Evolutionary conservation across 1,140 invertebrate genomes (phyloP).

Genomic region (Aphaenogaster floridana): DNA sequence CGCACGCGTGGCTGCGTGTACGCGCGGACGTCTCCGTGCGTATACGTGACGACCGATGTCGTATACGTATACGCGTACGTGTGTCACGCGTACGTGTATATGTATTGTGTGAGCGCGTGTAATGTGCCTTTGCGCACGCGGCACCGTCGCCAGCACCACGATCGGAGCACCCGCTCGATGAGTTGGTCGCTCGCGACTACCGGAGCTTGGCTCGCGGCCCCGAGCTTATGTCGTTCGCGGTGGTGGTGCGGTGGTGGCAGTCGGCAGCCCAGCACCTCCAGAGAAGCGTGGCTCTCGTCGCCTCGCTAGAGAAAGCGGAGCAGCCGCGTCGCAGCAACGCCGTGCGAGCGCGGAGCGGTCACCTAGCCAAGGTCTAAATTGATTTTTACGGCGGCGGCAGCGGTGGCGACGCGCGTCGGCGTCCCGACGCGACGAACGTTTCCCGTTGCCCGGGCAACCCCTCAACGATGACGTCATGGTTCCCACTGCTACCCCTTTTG

Average conservation of each 20-base stretch:
- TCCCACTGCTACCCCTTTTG: constrained; percentile 59
- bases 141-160: constrained; percentile 60
- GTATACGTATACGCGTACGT: background rate
- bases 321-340: constrained; percentile 76
- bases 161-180: constrained; percentile 80
- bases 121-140: constrained; percentile 59
- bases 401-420: constrained; percentile 83
- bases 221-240: constrained; percentile 52
- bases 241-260: constrained; percentile 55
- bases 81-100: background rate
- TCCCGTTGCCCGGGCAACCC: constrained; percentile 84
- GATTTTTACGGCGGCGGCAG: constrained; percentile 84
- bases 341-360: constrained; percentile 78
- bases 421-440: constrained; percentile 80
- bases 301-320: constrained; percentile 65
- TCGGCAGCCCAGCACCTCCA: constrained; percentile 69
- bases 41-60: background rate
- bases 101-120: constrained; percentile 1
- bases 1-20: constrained; percentile 36
- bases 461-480: constrained; percentile 81
- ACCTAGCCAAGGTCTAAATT: constrained; percentile 86
- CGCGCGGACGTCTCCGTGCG: background rate
- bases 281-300: constrained; percentile 72
- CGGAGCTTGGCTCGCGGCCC: constrained; percentile 75
- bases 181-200: constrained; percentile 84